Evolutionary conservation across 1,140 invertebrate species (phyloP), one percentile per base, ranked within the genome.

Genomic region (Procambarus clarkii): DNA sequence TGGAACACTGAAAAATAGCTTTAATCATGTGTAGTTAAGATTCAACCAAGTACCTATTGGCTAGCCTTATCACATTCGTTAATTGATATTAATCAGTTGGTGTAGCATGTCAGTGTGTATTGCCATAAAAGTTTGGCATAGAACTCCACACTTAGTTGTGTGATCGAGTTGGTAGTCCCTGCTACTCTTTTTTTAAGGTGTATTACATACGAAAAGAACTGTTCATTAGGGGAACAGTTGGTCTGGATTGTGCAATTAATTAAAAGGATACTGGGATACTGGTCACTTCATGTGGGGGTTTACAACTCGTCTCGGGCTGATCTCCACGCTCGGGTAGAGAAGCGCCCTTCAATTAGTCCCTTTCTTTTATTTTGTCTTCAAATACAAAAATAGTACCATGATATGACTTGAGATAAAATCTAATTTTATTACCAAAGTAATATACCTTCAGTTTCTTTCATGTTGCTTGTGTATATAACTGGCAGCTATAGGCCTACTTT

Each of bases 1-100:
- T 88, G 87, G 87, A 88, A 88, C 87, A 88, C 87, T 88, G 78
- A 81, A 88, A 34, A 76, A 88, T 82, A 88, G 87, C 87, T 88
- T 88, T 88, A 88, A 88, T 81, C 79, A 82, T 81, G 64, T 48
- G 60, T 82, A 88, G 79, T 81, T 69, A 88, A 88, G 79, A 88
- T 80, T 85, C 78, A 88, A 88, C 80, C 78, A 82, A 88, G 87
- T 88, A 88, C 87, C 86, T 88, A 88, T 88, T 88, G 86, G 86
- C 86, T 74, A 88, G 87, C 87, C 87, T 88, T 88, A 88, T 74
- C 87, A 81, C 79, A 88, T 82, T 88, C 46, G 44, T 82, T 69
- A 50, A 82, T 69, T 74, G 71, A 74, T 64, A 24, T 88, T 74
- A 74, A 85, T 85, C 60, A 71, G 79, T 88, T 88, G 34, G 74